Conservation (phyloP, 2,797 vertebrate species). For the Clarias laeviceps region DNA sequence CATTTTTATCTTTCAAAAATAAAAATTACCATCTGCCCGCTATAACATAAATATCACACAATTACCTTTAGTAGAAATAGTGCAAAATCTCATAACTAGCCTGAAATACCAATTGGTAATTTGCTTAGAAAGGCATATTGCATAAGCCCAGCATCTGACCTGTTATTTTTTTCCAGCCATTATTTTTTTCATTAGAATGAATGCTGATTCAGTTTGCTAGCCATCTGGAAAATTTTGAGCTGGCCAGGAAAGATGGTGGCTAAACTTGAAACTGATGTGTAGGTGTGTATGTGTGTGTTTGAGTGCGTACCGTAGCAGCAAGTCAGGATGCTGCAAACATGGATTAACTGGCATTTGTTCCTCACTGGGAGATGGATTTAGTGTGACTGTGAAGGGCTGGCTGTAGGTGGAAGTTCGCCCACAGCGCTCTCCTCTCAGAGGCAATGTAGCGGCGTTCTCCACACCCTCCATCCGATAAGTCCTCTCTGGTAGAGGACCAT, state of each 20-base stretch:
- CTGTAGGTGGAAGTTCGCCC: constrained; percentile 74
- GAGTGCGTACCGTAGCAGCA: constrained; percentile 74
- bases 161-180: background rate
- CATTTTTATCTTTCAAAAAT: background rate
- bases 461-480: constrained; percentile 79
- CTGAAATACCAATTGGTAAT: background rate
- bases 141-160: background rate
- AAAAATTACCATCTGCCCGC: too few relatives aligned
- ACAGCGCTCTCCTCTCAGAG: constrained; percentile 69
- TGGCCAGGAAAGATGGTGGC: background rate
- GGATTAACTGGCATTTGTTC: constrained; percentile 69
- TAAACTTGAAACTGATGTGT: background rate
- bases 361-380: constrained; percentile 74
- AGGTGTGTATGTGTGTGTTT: background rate
- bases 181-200: constrained; percentile 7
- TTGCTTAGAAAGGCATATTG: background rate
- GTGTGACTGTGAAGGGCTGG: constrained; percentile 75
- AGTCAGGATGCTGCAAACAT: constrained; percentile 77
- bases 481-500: constrained; percentile 83
- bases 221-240: constrained; percentile 8
- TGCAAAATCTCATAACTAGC: background rate
- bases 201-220: constrained; percentile 24
- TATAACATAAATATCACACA: background rate
- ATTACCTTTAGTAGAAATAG: background rate
- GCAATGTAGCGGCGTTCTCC: constrained; percentile 68